phyloP scores from a whole-genome alignment of 2,888 invertebrate genomes.

The Blastobasis adustella region DNA sequence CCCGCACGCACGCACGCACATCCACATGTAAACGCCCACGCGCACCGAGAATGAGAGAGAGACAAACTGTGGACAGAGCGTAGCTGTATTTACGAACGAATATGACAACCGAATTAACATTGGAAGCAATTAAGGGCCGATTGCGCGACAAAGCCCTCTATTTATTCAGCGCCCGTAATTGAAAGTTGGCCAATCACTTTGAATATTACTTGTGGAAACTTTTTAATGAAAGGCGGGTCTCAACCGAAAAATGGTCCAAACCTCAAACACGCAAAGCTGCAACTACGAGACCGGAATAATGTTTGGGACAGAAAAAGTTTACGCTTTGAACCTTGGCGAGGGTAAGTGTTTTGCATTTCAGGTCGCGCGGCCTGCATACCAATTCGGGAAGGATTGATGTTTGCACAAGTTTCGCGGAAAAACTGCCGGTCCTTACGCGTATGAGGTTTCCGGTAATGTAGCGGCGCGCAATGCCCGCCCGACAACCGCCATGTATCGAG shows the following conservation, averaged over 20 bases:
- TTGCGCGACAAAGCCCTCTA: constrained; percentile 20
- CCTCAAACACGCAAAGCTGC: constrained; percentile 67
- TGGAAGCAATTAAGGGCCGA: constrained; percentile 5
- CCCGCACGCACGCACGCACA: no score
- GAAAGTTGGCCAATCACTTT: constrained; percentile 54
- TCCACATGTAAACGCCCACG: no score
- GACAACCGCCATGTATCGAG: no score
- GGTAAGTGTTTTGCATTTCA: constrained; percentile 72
- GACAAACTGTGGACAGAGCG: no score
- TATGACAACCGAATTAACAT: no score
- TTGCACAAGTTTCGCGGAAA: constrained; percentile 34
- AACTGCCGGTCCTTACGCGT: not conserved
- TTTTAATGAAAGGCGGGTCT: constrained; percentile 61
- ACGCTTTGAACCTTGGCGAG: constrained; percentile 67
- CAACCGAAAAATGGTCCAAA: constrained; percentile 64
- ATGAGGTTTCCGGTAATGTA: not conserved
- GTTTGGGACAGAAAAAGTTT: constrained; percentile 69
- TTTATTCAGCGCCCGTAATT: constrained; percentile 33
- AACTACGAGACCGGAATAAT: constrained; percentile 72
- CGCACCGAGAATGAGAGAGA: no score
- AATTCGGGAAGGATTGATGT: constrained; percentile 67
- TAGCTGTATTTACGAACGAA: no score
- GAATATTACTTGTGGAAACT: constrained; percentile 52
- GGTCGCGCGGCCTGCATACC: constrained; percentile 62
- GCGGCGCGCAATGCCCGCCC: not conserved